Conservation (phyloP, 2,888 invertebrate species). For the Tenodera sinensis region DNA sequence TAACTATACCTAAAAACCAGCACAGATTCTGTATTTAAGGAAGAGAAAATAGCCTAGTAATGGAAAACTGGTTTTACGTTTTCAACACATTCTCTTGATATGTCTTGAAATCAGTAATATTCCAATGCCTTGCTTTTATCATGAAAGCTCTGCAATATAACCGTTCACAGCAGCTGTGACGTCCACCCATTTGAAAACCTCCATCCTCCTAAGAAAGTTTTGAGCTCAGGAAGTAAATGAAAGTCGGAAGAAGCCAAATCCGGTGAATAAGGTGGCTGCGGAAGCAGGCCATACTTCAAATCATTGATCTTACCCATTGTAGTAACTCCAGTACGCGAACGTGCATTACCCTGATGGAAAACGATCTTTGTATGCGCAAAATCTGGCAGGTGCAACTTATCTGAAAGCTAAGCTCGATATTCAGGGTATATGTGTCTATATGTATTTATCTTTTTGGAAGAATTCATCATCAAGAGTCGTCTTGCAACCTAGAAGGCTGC, state of each 20-base stretch:
- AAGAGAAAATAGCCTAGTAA: not conserved
- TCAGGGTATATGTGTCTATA: too few relatives aligned
- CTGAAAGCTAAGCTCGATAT: not conserved
- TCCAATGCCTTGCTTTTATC: not conserved
- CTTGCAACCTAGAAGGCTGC: not conserved
- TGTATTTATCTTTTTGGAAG: not conserved
- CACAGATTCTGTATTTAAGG: too few relatives aligned
- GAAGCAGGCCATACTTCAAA: not conserved
- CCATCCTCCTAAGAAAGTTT: not conserved
- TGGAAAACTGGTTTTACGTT: not conserved
- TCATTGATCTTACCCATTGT: not conserved
- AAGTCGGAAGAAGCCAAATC: not conserved
- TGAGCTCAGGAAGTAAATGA: not conserved
- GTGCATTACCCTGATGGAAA: not conserved
- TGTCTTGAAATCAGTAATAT: too few relatives aligned
- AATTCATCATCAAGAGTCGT: not conserved
- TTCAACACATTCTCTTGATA: not conserved
- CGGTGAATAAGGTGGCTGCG: not conserved
- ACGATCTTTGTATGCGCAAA: not conserved
- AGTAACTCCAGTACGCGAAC: not conserved
- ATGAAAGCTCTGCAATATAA: not conserved
- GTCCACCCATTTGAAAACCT: not conserved
- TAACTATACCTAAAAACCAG: too few relatives aligned
- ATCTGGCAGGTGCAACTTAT: not conserved
- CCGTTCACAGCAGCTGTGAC: not conserved